Conservation (phyloP, 1,140 invertebrate genomes). For the Maniola jurtina region DNA sequence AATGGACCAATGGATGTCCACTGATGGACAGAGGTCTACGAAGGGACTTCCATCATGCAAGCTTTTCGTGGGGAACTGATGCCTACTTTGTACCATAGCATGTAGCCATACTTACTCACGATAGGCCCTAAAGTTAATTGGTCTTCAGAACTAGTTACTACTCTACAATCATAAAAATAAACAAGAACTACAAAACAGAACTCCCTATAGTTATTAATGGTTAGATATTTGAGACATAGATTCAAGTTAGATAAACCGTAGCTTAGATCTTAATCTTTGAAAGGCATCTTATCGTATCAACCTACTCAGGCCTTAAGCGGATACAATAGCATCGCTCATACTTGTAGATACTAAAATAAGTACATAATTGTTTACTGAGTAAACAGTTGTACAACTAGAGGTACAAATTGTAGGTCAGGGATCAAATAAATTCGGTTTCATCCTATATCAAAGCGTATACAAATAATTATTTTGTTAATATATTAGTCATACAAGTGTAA, state of each 20-base stretch:
- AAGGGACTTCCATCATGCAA: too few relatives aligned
- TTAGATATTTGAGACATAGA: conserved; percentile 19
- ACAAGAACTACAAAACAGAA: conserved; percentile 7
- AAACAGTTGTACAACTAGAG: not conserved
- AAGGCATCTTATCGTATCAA: conserved; percentile 25
- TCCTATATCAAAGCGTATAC: too few relatives aligned
- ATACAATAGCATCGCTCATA: conserved; percentile 20
- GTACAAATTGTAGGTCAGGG: not conserved
- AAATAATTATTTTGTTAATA: too few relatives aligned
- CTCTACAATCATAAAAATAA: not conserved
- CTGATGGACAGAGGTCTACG: too few relatives aligned
- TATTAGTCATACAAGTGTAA: too few relatives aligned
- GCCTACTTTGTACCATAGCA: too few relatives aligned
- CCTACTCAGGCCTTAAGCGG: conserved; percentile 26
- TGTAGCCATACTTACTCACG: too few relatives aligned
- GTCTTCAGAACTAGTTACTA: not conserved
- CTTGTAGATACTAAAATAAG: not conserved
- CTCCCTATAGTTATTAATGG: conserved; percentile 26
- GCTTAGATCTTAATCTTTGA: conserved; percentile 23
- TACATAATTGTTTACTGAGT: conserved; percentile 8
- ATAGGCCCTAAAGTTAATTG: too few relatives aligned
- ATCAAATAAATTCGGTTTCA: not conserved
- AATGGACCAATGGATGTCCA: too few relatives aligned
- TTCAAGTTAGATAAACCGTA: conserved; percentile 24
- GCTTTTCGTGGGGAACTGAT: too few relatives aligned